phyloP scores from a whole-genome alignment of 1,140 invertebrate genomes.

The Anagrus nilaparvatae region DNA sequence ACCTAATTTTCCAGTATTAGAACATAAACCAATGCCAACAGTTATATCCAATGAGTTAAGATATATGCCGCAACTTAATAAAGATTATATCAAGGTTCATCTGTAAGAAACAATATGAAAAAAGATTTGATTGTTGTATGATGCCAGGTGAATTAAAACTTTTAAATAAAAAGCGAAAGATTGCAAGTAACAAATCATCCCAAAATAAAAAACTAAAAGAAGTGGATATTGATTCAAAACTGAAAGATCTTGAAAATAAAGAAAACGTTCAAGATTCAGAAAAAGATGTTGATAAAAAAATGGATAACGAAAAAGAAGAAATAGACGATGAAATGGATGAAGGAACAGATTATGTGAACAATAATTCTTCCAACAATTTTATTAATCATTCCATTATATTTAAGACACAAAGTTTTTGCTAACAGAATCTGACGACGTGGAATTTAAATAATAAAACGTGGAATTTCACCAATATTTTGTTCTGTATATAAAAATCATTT shows the following conservation, averaged over 20 bases:
- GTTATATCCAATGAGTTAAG: constrained; percentile 37
- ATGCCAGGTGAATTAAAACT: constrained; percentile 47
- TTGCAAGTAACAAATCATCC: constrained; percentile 16
- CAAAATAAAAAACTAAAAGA: constrained; percentile 25
- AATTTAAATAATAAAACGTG: constrained; percentile 66
- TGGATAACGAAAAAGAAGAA: constrained; percentile 39
- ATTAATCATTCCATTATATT: constrained; percentile 62
- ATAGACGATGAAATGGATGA: constrained; percentile 60
- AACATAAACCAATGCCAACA: constrained; percentile 50
- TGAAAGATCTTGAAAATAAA: constrained; percentile 51
- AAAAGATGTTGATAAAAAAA: constrained; percentile 34
- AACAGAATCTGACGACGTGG: constrained; percentile 70
- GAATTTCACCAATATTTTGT: constrained; percentile 69
- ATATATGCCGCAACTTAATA: constrained; percentile 50
- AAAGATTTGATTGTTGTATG: constrained; percentile 43
- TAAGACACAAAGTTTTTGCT: constrained; percentile 64
- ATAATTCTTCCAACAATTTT: constrained; percentile 59
- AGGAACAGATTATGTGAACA: constrained; percentile 64
- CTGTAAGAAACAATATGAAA: constrained; percentile 34
- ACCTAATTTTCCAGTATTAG: constrained; percentile 52
- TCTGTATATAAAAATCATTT: no score
- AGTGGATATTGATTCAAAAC: constrained; percentile 38
- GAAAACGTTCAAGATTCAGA: constrained; percentile 43
- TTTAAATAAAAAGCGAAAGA: constrained; percentile 29
- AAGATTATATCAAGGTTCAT: constrained; percentile 49